These are phyloP conservation scores for Platorchestia sp. DNA, from an alignment of 1,140 invertebrate species.

Conservation along the genomic window DNA sequence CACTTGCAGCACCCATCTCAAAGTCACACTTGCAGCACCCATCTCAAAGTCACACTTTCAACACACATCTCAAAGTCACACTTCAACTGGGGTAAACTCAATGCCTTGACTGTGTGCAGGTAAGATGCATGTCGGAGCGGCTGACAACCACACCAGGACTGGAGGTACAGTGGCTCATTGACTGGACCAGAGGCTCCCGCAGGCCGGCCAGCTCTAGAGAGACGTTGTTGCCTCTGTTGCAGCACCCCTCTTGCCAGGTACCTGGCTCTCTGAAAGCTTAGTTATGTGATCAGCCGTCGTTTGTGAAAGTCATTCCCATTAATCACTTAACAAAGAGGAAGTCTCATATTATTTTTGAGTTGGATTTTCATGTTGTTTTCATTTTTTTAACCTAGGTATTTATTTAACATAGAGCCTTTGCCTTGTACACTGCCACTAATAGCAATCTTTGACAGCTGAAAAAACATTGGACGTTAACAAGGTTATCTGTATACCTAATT, in stretches of 20 bases:
- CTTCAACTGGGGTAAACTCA: no score
- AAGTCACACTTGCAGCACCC: no score
- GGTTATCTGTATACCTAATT: no score
- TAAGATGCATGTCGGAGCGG: conserved; percentile 69
- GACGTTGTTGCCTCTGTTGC: conserved; percentile 83
- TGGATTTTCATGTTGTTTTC: not conserved
- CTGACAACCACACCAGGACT: conserved; percentile 73
- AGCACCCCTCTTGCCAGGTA: conserved; percentile 63
- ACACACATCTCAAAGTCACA: no score
- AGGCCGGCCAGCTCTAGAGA: conserved; percentile 83
- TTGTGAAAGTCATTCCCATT: not conserved
- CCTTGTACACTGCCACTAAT: no score
- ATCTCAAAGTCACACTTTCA: no score
- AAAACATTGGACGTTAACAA: no score
- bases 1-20: no score
- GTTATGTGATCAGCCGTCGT: not conserved
- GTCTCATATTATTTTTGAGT: not conserved
- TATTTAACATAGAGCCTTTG: not conserved
- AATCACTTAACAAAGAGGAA: not conserved
- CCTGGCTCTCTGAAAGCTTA: no score
- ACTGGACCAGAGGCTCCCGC: conserved; percentile 91
- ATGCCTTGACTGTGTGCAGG: conserved; percentile 31
- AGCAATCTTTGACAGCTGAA: no score
- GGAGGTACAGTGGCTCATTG: conserved; percentile 88
- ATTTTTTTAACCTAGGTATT: not conserved